Evolutionary conservation across 1,140 invertebrate genomes (phyloP).

Genomic region (Drosophila parabipectinata): DNA sequence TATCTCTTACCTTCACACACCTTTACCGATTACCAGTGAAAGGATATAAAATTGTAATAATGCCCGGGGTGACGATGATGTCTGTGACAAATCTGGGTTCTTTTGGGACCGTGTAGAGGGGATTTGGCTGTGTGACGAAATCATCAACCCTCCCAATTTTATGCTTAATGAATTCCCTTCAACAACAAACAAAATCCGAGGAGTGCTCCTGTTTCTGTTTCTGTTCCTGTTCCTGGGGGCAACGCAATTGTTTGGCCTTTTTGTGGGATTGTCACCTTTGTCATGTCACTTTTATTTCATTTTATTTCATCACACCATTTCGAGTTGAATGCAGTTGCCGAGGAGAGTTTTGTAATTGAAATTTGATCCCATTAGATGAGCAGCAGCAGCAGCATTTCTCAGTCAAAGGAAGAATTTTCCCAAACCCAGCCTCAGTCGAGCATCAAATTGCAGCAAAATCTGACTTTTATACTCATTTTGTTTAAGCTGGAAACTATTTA

Average conservation of each 20-base stretch:
- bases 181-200: conserved; percentile 54
- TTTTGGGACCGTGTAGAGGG: conserved; percentile 26
- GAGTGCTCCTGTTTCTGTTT: conserved; percentile 54
- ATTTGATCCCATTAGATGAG: conserved; percentile 79
- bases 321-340: conserved; percentile 42
- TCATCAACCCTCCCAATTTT: conserved; percentile 78
- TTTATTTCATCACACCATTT: conserved; percentile 47
- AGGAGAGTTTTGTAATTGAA: conserved; percentile 78
- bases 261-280: conserved; percentile 82
- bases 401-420: conserved; percentile 42
- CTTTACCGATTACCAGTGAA: background rate
- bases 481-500: background rate
- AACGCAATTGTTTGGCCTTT: conserved; percentile 78
- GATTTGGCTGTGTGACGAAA: conserved; percentile 68
- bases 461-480: conserved; percentile 19
- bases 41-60: conserved; percentile 18
- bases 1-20: background rate
- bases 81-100: conserved; percentile 51
- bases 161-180: conserved; percentile 73
- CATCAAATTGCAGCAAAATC: conserved; percentile 43
- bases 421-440: conserved; percentile 22
- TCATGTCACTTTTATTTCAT: conserved; percentile 73
- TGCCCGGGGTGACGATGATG: conserved; percentile 27
- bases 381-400: conserved; percentile 29
- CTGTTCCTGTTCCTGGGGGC: conserved; percentile 31